phyloP scores from a whole-genome alignment of 2,888 invertebrate species.

The Sarcophaga subvicina region DNA sequence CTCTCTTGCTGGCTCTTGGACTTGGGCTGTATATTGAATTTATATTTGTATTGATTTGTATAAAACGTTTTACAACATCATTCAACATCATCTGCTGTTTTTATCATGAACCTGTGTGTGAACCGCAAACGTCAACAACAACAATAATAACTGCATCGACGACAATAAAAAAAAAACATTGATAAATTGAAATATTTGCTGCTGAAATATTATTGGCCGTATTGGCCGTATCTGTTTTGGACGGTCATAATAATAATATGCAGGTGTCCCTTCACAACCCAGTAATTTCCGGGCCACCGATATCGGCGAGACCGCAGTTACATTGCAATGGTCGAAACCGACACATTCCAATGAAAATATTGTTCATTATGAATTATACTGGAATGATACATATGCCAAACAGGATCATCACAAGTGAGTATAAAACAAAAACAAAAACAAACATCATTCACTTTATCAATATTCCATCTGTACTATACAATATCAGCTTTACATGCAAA shows the following conservation, averaged over 20 bases:
- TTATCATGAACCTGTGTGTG: slow-evolving; percentile 51
- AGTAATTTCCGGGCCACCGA: slow-evolving; percentile 93
- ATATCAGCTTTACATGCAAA: too few species aligned
- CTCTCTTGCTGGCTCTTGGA: slow-evolving; percentile 32
- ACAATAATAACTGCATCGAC: slow-evolving; percentile 38
- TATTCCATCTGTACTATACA: too few species aligned
- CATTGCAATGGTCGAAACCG: slow-evolving; percentile 96
- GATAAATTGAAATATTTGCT: slow-evolving; percentile 10
- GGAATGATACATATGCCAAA: slow-evolving; percentile 98
- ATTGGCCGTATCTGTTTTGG: neutral
- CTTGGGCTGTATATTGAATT: neutral
- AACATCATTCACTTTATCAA: neutral
- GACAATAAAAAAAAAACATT: slow-evolving; percentile 42
- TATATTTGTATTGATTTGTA: slow-evolving; percentile 32
- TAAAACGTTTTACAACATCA: slow-evolving; percentile 49
- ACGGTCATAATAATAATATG: neutral
- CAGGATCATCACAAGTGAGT: slow-evolving; percentile 91
- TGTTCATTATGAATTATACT: slow-evolving; percentile 97
- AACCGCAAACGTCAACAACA: slow-evolving; percentile 50
- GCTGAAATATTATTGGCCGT: slow-evolving; percentile 15
- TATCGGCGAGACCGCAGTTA: slow-evolving; percentile 94
- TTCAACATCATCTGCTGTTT: slow-evolving; percentile 52
- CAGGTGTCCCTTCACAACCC: slow-evolving; percentile 98
- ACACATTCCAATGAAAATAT: slow-evolving; percentile 96
- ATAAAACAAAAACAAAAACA: slow-evolving; percentile 21